phyloP scores from a whole-genome alignment of 1,140 invertebrate genomes.

The Diachasma alloeum region DNA sequence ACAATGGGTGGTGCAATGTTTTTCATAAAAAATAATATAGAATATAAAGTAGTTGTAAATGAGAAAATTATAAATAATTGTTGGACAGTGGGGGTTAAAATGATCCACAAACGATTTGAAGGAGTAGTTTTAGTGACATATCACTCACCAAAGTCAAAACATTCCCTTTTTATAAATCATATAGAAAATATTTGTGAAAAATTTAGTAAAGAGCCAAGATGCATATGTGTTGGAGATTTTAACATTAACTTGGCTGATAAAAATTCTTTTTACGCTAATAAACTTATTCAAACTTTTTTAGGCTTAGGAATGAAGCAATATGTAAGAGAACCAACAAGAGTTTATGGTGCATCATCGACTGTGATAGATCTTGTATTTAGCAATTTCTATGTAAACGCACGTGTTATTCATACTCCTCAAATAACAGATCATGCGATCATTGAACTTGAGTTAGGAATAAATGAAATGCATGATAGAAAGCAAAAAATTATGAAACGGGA shows the following conservation, averaged over 20 bases:
- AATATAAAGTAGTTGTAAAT: not conserved
- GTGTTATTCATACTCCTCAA: too few relatives aligned
- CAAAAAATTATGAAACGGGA: not conserved
- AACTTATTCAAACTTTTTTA: not conserved
- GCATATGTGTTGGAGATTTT: not conserved
- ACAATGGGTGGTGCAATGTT: not conserved
- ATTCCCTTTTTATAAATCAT: slow-evolving; percentile 5
- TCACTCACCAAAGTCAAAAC: slow-evolving; percentile 22
- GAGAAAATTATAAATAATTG: too few relatives aligned
- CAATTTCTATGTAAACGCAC: not conserved
- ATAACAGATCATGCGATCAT: too few relatives aligned
- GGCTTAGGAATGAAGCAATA: slow-evolving; percentile 3
- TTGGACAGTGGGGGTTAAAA: slow-evolving; percentile 6
- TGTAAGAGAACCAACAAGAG: slow-evolving; percentile 19
- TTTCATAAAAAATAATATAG: slow-evolving; percentile 8
- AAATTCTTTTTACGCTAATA: not conserved
- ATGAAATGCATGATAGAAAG: too few relatives aligned
- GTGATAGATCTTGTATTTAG: slow-evolving; percentile 11
- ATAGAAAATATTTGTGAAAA: slow-evolving; percentile 12
- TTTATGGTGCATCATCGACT: not conserved
- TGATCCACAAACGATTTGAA: not conserved
- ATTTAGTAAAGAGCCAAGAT: not conserved
- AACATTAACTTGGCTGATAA: not conserved
- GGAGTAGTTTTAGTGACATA: slow-evolving; percentile 12
- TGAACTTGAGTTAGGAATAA: too few relatives aligned